Evolutionary conservation across 2,113 vertebrate species (phyloP), one percentile per base, ranked within the genome.

Genomic region (Pteruthius melanotis): DNA sequence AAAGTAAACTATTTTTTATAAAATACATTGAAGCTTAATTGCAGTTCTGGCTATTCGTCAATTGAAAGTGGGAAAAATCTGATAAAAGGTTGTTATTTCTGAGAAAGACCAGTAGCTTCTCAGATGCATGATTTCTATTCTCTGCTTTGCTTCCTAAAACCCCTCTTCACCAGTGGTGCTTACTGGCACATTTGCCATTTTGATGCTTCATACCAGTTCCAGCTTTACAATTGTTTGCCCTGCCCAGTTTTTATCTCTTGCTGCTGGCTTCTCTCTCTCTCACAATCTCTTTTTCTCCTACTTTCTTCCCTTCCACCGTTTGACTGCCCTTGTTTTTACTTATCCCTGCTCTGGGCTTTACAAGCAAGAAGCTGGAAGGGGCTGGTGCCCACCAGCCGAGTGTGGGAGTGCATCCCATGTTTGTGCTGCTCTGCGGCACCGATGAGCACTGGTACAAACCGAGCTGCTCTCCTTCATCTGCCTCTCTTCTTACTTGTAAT

Each of bases 1-100:
- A 98, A 97, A 98, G 97, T 97, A 97, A 98, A 96, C 96, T 98
- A 97, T 98, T 99, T 98, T 99, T 99, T 99, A 99, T 98, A 98
- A 98, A 98, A 98, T 87, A 94, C 69, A 96, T 54, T 94, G 97
- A 98, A 95, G 89, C 94, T 97, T 97, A 95, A 95, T 91, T 93
- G 97, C 76, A 95, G 69, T 97, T 90, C 82, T 95, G 94, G 83
- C 69, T 97, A 50, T 83, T 71, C 64, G 54, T 95, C 93, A 91
- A 70, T 88, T 95, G 63, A 69, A 92, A 97, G 66, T 18, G n/a
- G 53, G 68, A 76, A 87, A 88, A 89, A 69, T 63, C 82, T 72
- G 37, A 75, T 44, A 79, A 68, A 79, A 92, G 28, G 11, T n/a
- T 21, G 24, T 64, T 92, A 39, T 45, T 93, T 82, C 61, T 71